phyloP scores from a whole-genome alignment of 1,140 invertebrate genomes.

The Drosophila busckii region DNA sequence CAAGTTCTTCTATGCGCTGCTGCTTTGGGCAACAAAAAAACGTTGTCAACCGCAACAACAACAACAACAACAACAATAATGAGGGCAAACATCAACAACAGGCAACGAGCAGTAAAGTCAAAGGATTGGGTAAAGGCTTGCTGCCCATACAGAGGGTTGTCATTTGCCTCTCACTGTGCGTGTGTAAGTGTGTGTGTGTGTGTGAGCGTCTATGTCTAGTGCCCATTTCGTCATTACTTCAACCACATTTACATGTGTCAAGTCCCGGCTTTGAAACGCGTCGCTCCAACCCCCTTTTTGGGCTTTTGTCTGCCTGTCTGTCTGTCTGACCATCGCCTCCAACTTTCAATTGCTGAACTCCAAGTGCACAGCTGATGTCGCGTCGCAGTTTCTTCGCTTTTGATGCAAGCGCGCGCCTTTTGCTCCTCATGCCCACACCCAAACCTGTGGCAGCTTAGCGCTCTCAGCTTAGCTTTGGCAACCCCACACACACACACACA shows the following conservation, averaged over 20 bases:
- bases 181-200: background rate
- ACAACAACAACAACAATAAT: conserved; percentile 67
- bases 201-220: conserved; percentile 45
- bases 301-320: no score
- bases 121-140: conserved; percentile 57
- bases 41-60: conserved; percentile 73
- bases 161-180: background rate
- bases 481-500: no score
- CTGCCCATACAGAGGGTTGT: no score
- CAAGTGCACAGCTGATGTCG: conserved; percentile 8
- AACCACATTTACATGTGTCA: conserved; percentile 78
- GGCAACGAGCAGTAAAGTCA: conserved; percentile 59
- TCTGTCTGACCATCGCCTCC: background rate
- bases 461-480: no score
- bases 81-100: conserved; percentile 76
- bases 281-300: background rate
- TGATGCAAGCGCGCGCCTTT: conserved; percentile 27
- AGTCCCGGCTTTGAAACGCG: conserved; percentile 55
- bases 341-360: conserved; percentile 8
- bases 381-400: conserved; percentile 69
- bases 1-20: conserved; percentile 39
- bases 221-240: conserved; percentile 78
- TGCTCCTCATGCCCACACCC: background rate
- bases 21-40: conserved; percentile 69
- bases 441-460: no score